A percentile compares a stretch with the other conserved stretches of the same genome.
Evolutionary conservation across 2,888 invertebrate species (phyloP).

Genomic region (Drosophila putrida): DNA sequence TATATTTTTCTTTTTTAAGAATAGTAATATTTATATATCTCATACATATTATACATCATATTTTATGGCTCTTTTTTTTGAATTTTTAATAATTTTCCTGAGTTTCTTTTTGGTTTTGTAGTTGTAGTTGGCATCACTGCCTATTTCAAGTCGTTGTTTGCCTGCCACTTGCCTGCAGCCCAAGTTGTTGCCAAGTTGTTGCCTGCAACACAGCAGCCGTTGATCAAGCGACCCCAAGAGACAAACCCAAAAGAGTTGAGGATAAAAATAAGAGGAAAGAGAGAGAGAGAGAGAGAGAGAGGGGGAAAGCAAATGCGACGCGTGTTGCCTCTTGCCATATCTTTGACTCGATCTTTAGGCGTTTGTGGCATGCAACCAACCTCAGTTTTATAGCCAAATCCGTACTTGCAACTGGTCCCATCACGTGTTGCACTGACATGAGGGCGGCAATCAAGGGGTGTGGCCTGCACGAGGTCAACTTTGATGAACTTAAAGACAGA

Average conservation of each 20-base stretch:
- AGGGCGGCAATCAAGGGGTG: constrained; percentile 53
- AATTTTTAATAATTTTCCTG: too few relatives aligned
- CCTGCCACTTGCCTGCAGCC: constrained; percentile 19
- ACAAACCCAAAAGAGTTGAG: constrained; percentile 30
- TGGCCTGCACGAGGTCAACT: constrained; percentile 35
- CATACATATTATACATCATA: too few relatives aligned
- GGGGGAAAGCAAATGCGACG: constrained; percentile 47
- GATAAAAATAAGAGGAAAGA: constrained; percentile 18
- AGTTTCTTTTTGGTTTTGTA: too few relatives aligned
- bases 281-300: constrained; percentile 10
- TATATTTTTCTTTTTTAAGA: too few relatives aligned
- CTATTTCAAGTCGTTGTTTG: constrained; percentile 34
- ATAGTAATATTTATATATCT: too few relatives aligned
- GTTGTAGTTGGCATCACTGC: too few relatives aligned
- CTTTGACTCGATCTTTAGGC: constrained; percentile 72
- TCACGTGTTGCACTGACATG: constrained; percentile 3
- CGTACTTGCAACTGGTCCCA: background rate
- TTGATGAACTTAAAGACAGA: background rate
- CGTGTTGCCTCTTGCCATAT: constrained; percentile 67
- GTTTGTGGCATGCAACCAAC: constrained; percentile 34
- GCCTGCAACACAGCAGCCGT: constrained; percentile 49
- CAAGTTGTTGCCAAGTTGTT: constrained; percentile 21
- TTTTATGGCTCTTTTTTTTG: too few relatives aligned
- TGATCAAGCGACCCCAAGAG: constrained; percentile 50
- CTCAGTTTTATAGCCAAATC: constrained; percentile 11